These are phyloP conservation scores for Crocodylus rhombifer DNA, from an alignment of 2,797 vertebrate genomes.

Conservation along the genomic window DNA sequence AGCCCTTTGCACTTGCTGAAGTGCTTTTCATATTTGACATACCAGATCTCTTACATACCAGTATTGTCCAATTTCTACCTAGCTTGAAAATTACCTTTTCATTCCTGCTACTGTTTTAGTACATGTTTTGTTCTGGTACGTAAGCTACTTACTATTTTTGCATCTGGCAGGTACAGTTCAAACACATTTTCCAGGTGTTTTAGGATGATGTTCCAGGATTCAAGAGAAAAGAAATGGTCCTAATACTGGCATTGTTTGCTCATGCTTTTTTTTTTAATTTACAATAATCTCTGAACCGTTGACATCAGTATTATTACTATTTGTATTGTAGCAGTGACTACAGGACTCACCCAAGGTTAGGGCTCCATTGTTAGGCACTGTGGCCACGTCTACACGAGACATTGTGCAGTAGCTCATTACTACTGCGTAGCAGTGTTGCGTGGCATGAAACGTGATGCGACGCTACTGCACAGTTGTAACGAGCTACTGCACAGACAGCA, in stretches of 20 bases:
- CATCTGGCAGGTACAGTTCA: neutral
- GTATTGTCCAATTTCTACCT: neutral
- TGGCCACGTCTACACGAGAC: neutral
- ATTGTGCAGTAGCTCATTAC: too few relatives aligned
- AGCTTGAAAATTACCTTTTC: neutral
- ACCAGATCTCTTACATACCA: neutral
- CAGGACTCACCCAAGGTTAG: neutral
- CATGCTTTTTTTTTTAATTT: neutral
- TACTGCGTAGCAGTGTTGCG: too few relatives aligned
- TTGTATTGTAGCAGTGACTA: neutral
- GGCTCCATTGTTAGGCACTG: neutral
- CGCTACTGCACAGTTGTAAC: too few relatives aligned
- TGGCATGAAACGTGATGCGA: too few relatives aligned
- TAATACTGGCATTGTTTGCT: neutral
- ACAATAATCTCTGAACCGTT: neutral
- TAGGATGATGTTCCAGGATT: neutral
- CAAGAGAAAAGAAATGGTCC: neutral
- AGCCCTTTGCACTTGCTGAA: conserved; percentile 3
- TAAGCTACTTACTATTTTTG: neutral
- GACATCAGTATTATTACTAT: neutral
- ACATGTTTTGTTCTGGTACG: neutral
- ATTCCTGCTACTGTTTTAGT: neutral
- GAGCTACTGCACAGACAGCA: too few relatives aligned
- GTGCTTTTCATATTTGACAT: neutral
- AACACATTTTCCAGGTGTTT: neutral